phyloP scores from a whole-genome alignment of 2,888 invertebrate species.

The Nomada hirtipes region DNA sequence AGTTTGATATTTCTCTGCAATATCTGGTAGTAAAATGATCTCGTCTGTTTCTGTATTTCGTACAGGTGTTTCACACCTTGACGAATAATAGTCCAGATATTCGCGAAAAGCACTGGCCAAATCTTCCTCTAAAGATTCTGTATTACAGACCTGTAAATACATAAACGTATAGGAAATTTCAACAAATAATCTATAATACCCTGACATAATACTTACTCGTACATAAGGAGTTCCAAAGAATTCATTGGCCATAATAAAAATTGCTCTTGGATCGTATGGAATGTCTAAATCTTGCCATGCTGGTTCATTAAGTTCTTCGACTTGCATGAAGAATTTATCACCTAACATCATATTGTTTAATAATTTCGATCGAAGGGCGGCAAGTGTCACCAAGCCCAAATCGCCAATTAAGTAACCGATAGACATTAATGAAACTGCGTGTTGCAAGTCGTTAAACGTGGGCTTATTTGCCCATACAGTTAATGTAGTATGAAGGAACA shows the following conservation, averaged over 20 bases:
- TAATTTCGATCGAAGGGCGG: conserved; percentile 77
- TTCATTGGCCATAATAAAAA: conserved; percentile 81
- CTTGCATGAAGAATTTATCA: conserved; percentile 67
- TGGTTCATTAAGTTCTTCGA: conserved; percentile 80
- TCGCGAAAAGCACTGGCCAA: conserved; percentile 67
- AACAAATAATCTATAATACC: neutral
- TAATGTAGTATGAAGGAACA: conserved; percentile 80
- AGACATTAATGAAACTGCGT: conserved; percentile 74
- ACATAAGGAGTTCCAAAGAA: conserved; percentile 75
- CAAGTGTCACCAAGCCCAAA: conserved; percentile 81
- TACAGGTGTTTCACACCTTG: neutral
- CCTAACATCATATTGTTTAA: conserved; percentile 70
- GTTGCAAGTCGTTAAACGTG: conserved; percentile 72
- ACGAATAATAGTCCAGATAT: conserved; percentile 72
- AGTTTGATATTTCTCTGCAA: conserved; percentile 74
- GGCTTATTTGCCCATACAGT: conserved; percentile 75
- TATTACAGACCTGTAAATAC: conserved; percentile 73
- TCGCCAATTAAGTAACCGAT: conserved; percentile 82
- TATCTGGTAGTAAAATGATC: conserved; percentile 68
- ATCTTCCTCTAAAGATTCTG: conserved; percentile 74
- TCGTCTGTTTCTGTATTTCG: conserved; percentile 18
- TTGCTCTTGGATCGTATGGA: conserved; percentile 77
- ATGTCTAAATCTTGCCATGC: conserved; percentile 81
- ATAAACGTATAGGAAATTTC: conserved; percentile 2
- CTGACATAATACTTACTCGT: conserved; percentile 62